A percentile compares a stretch with the other conserved stretches of the same genome.
Evolutionary conservation across 2,888 invertebrate genomes (phyloP).

Genomic region (Eupeodes latifasciatus): DNA sequence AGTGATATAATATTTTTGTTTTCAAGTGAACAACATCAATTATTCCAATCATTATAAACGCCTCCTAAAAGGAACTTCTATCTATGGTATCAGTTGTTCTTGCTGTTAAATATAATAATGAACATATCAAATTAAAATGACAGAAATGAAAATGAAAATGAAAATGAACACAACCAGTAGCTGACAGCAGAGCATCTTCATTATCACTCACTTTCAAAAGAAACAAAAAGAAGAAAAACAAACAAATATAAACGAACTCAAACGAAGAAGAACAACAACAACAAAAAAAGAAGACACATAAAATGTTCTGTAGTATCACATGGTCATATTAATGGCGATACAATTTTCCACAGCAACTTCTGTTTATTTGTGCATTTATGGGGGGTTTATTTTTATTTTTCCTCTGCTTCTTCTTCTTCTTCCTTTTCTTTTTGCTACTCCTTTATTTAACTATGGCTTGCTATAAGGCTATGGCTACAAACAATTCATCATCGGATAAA

Average conservation of each 20-base stretch:
- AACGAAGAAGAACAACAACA: not conserved
- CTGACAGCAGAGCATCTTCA: constrained; percentile 13
- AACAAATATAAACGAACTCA: too few species aligned
- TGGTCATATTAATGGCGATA: constrained; percentile 53
- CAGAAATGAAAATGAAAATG: constrained; percentile 2
- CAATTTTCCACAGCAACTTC: constrained; percentile 45
- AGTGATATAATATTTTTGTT: too few species aligned
- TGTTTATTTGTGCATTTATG: constrained; percentile 15
- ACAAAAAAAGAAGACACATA: too few species aligned
- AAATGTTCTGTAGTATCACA: not conserved
- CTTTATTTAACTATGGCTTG: too few species aligned
- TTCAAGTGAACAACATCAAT: too few species aligned
- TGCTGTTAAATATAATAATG: not conserved
- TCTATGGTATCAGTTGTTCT: not conserved
- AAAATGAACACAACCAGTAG: not conserved
- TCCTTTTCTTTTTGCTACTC: not conserved
- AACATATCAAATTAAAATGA: not conserved
- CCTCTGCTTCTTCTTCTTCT: not conserved
- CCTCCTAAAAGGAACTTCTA: too few species aligned
- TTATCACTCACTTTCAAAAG: constrained; percentile 26
- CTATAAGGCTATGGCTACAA: not conserved
- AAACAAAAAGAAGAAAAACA: not conserved
- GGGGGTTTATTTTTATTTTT: not conserved
- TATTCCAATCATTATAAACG: too few species aligned
- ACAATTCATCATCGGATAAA: constrained; percentile 58